Evolutionary conservation across 2,888 invertebrate species (phyloP), one percentile per base, ranked within the genome.

Genomic region (Tachystola acroxantha): DNA sequence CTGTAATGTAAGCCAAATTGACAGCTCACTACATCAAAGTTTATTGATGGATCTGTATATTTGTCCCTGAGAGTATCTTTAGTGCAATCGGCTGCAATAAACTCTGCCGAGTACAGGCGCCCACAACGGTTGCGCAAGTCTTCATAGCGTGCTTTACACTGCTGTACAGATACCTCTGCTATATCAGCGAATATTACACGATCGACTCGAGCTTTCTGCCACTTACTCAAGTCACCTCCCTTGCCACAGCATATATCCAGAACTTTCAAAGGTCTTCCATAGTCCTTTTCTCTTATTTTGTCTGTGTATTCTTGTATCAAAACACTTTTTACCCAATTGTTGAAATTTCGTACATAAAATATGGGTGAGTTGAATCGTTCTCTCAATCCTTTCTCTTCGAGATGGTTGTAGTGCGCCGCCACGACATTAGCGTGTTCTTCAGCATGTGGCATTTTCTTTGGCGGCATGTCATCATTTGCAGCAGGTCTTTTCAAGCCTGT

Each of bases 1-100:
- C 95, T 93, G 67, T 99, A 99, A 81, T 99, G 99, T 68, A 99
- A 94, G 12, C 98, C 96, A 89, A 99, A 99, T 78, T 99, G 99
- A 69, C 98, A 98, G 69, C 97, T 98, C 1, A 96, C 96, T 27
- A 99, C 64, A 73, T 99, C 96, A 59, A 99, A 90, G 55, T 91
- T 89, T 40, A 93, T 89, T 12, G 93, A 92, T 1, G 94, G 91
- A 72, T 97, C 93, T 57, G 89, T 88, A 68, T 93, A 96, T 53
- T 92, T 91, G 64, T 93, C 91, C 34, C 93, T 87, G n/a, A 96
- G 78, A 12, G 92, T 88, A 43, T 92, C 91, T 88, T 93, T 93
- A n/a, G 97, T 94, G 57, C 96, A 96, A 76, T 99, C 99, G 26
- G 95, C 95, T 19, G 93, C 90, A 53, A 98, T 92, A 67, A 98